These are phyloP conservation scores for Ceyx erithaca DNA, from an alignment of 2,797 vertebrate species.

Conservation along the genomic window DNA sequence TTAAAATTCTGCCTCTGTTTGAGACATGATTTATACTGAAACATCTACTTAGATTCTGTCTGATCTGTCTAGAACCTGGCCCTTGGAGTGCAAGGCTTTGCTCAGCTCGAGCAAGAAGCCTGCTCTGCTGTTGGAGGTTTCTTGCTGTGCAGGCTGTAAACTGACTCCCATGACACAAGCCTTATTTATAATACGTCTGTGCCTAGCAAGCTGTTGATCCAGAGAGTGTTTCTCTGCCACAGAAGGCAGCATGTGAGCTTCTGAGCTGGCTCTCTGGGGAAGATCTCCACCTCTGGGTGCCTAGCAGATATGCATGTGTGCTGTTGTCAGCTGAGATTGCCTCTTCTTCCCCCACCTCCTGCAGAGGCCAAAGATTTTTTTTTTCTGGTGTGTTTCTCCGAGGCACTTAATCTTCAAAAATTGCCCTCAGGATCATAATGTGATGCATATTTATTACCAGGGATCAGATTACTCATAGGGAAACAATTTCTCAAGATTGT, in stretches of 20 bases:
- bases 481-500: background rate
- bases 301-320: background rate
- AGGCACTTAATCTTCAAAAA: background rate
- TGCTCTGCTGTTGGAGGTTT: background rate
- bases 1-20: background rate
- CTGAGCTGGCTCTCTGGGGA: background rate
- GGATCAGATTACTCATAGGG: background rate
- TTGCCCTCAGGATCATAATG: background rate
- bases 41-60: background rate
- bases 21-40: background rate
- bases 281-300: background rate
- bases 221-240: background rate
- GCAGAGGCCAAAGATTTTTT: background rate
- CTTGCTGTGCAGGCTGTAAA: conserved; percentile 14
- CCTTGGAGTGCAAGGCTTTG: background rate
- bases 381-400: background rate
- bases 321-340: background rate
- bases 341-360: background rate
- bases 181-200: background rate
- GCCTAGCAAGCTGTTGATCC: background rate
- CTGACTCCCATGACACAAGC: background rate
- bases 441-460: background rate
- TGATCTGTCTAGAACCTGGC: background rate
- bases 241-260: background rate
- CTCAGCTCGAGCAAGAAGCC: background rate